Conservation (phyloP, 2,113 vertebrate genomes). For the Colinus virginianus region DNA sequence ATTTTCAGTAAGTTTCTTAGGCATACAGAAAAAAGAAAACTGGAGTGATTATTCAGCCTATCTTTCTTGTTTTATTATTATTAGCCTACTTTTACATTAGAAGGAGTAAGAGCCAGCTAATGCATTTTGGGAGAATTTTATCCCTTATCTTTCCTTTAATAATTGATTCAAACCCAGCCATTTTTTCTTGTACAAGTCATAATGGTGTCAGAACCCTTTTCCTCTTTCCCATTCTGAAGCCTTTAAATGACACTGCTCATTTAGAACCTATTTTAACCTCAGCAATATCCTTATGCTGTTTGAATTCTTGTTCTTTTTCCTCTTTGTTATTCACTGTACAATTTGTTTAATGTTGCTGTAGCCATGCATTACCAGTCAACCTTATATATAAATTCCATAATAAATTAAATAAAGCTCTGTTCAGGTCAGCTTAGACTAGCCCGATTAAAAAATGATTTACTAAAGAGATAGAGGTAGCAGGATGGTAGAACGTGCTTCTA, state of each 20-base stretch:
- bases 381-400: slow-evolving; percentile 71
- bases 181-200: background rate
- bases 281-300: slow-evolving; percentile 20
- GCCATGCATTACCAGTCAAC: slow-evolving; percentile 63
- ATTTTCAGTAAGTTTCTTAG: background rate
- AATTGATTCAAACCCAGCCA: slow-evolving; percentile 18
- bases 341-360: slow-evolving; percentile 71
- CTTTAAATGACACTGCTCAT: slow-evolving; percentile 64
- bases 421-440: slow-evolving; percentile 74
- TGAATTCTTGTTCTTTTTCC: slow-evolving; percentile 57
- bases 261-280: slow-evolving; percentile 59
- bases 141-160: slow-evolving; percentile 32
- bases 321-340: slow-evolving; percentile 63
- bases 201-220: slow-evolving; percentile 64
- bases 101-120: slow-evolving; percentile 40
- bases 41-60: background rate
- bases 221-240: slow-evolving; percentile 3
- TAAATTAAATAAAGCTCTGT: slow-evolving; percentile 77
- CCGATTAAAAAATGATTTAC: slow-evolving; percentile 83
- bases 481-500: slow-evolving; percentile 73
- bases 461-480: slow-evolving; percentile 70
- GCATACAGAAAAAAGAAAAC: background rate
- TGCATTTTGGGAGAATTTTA: slow-evolving; percentile 37
- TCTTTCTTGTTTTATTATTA: slow-evolving; percentile 1
- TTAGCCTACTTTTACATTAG: background rate